Evolutionary conservation across 2,888 invertebrate genomes (phyloP).

Genomic region (Gari tellinella): DNA sequence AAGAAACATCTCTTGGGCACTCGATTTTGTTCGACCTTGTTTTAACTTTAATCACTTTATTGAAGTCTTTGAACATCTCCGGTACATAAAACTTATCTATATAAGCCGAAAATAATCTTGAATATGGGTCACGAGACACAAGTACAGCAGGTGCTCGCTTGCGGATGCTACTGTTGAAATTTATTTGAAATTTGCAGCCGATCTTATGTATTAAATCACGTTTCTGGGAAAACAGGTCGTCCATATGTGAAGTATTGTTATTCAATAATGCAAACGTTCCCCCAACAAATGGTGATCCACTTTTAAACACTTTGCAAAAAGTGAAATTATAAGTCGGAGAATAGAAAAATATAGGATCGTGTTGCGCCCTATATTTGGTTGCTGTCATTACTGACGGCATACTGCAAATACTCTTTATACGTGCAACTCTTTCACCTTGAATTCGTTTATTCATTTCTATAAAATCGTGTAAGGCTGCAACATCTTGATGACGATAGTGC

Average conservation of each 20-base stretch:
- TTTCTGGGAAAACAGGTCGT: conserved; percentile 1
- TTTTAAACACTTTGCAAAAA: conserved; percentile 45
- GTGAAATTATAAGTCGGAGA: conserved; percentile 20
- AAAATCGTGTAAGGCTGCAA: no score
- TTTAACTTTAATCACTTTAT: no score
- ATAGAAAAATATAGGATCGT: background rate
- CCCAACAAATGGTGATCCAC: conserved; percentile 36
- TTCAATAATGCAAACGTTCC: conserved; percentile 22
- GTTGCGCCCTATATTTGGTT: no score
- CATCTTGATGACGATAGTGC: no score
- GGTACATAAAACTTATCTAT: conserved; percentile 4
- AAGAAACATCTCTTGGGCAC: conserved; percentile 12
- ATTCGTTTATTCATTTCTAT: no score
- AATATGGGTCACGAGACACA: conserved; percentile 7
- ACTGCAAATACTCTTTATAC: no score
- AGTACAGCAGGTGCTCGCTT: background rate
- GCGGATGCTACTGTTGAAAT: no score
- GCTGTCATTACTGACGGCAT: no score
- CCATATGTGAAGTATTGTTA: background rate
- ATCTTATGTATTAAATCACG: conserved; percentile 4
- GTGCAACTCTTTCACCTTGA: no score
- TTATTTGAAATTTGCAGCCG: background rate
- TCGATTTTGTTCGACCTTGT: no score
- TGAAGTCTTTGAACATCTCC: background rate
- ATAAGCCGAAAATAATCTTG: conserved; percentile 6